Evolutionary conservation across 2,113 vertebrate genomes (phyloP), one percentile per base, ranked within the genome.

Genomic region (Gulo gulo): DNA sequence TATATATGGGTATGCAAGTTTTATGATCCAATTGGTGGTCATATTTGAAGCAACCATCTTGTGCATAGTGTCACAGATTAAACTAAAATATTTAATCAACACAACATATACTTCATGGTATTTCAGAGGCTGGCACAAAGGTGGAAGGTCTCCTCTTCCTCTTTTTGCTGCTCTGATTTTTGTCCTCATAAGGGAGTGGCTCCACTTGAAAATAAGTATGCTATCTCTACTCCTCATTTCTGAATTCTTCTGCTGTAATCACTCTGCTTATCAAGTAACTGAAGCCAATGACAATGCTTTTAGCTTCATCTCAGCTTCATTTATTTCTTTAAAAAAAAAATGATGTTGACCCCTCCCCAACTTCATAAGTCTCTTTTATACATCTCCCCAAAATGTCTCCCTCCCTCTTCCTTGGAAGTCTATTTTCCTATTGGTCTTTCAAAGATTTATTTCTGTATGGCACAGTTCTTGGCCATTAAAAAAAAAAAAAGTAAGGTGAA

Each of bases 121-220:
- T 34, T 88, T 7, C 8, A 31, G 26, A 84, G 36, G 15, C 36
- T 92, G 14, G 0, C 0, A 21, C 7, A 61, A 29, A 85, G 29
- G 34, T 80, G 61, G 11, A 4, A 50, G 55, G 61, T 55, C 9
- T 67, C 11, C 16, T 84, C 6, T 59, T 67, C 4, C 11, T 74
- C 4, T 76, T 67, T 74, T 31, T 34, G 29, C 9, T 61, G n/a
- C 45, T 65, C 26, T 47, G 45, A 34, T 50, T 63, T 82, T 78
- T 31, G 29, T 39, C n/a, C 1, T 15, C 10, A 1, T 13, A 13
- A 10, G 13, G 13, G 2, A 12, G 8, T 73, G 21, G 52, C 7
- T 50, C 9, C 18, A 42, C 26, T 39, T 65, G 67, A 74, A 81
- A 61, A 16, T 71, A 50, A 36, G 39, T 31, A 52, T 47, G 6